Percentiles rank a stretch among this genome's conserved stretches.
Evolutionary conservation across 2,797 vertebrate genomes (phyloP).

Genomic region (Benthosema pterotum): DNA sequence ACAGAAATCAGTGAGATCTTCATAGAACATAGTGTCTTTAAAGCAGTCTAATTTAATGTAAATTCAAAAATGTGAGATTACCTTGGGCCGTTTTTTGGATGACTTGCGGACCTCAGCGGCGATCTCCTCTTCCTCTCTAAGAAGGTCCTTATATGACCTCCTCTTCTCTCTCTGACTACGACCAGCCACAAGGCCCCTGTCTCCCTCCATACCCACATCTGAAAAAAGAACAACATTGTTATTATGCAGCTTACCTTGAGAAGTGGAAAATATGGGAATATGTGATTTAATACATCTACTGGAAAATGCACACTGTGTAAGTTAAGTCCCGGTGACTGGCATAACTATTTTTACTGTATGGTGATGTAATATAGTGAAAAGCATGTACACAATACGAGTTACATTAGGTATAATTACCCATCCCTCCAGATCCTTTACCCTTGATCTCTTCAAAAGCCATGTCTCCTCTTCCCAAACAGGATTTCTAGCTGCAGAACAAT

Average conservation of each 20-base stretch:
- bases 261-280: background rate
- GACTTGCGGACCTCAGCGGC: conserved; percentile 91
- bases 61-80: conserved; percentile 32
- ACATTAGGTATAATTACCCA: conserved; percentile 52
- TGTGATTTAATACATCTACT: too few species aligned
- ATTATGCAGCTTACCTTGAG: background rate
- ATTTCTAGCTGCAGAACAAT: conserved; percentile 29
- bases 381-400: too few species aligned
- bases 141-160: conserved; percentile 91
- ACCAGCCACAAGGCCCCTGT: conserved; percentile 86
- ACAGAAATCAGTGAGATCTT: background rate
- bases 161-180: conserved; percentile 95
- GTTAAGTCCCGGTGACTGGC: too few species aligned
- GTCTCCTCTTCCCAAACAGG: conserved; percentile 21
- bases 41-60: background rate
- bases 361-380: background rate
- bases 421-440: conserved; percentile 66
- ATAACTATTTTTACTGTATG: background rate
- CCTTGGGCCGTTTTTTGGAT: conserved; percentile 86
- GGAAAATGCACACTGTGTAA: too few species aligned
- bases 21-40: background rate
- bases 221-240: background rate
- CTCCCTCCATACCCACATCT: conserved; percentile 83
- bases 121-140: conserved; percentile 92
- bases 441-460: conserved; percentile 83